Base-by-base conservation (phyloP, 2,113 vertebrate genomes). In the Malaclemys terrapin region DNA sequence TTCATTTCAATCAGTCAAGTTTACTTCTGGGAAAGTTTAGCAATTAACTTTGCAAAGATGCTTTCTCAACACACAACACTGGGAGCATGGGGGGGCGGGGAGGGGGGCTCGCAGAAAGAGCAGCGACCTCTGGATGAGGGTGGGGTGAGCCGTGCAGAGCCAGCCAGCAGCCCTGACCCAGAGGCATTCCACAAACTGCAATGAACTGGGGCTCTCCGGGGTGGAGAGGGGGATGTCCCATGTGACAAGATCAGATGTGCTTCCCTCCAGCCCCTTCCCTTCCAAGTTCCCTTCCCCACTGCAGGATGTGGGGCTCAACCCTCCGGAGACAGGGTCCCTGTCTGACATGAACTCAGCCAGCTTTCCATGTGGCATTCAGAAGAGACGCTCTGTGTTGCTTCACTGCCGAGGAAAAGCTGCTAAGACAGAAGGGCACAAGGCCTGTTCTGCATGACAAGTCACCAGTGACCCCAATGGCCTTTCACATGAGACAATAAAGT, bases 1-100 rank as follows among this genome's bases (percentile, higher is more conserved):
- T 91, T 96, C 86, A 96, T 97, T 94, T 94, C 96, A 82, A 95
- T 84, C 94, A 81, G 38, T 92, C 93, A 87, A 88, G 94, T 94
- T 97, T 87, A 93, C 96, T 97, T 97, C 97, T 95, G 95, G 97
- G 97, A 94, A 97, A 97, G 97, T 97, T 96, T 94, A 96, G 94
- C 97, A 93, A 98, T 97, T 95, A 97, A 95, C 81, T 95, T 62
- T 4, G 76, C 49, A 84, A 75, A 4, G 49, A 91, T 87, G 80
- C 47, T 75, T 90, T 91, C 80, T 79, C 91, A 93, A 88, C 24
- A 24, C 72, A 57, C 52, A 72, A 38, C 89, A 16, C n/a, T 31
- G 82, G 35, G 50, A 10, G 38, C 52, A 45, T 6, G 20, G 53
- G 27, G 38, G 38, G 38, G 38, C n/a, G 38, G 62, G 72, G 31